Conservation (phyloP, 2,888 invertebrate genomes). For the Glyphotaelius pellucidus region DNA sequence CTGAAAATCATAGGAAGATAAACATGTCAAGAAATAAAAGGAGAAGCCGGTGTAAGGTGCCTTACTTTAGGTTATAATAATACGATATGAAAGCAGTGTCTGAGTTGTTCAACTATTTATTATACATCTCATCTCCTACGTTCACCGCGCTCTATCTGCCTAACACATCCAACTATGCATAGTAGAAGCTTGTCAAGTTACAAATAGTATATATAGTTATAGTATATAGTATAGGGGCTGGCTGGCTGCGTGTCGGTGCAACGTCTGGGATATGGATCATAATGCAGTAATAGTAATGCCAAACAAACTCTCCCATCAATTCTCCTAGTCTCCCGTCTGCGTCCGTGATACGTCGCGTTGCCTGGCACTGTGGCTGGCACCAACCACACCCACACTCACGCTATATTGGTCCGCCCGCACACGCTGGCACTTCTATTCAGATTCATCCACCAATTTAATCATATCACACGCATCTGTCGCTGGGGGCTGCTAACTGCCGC, state of each 20-base stretch:
- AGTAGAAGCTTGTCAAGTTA: constrained; percentile 62
- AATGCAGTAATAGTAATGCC: neutral
- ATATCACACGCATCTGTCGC: constrained; percentile 24
- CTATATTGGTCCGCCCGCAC: neutral
- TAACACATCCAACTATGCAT: constrained; percentile 64
- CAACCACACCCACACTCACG: neutral
- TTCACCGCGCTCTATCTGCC: constrained; percentile 49
- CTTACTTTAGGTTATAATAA: constrained; percentile 61
- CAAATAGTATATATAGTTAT: neutral
- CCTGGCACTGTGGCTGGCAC: neutral
- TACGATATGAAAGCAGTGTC: constrained; percentile 64
- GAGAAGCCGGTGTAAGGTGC: constrained; percentile 28
- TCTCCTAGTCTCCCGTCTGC: neutral
- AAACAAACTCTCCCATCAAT: constrained; percentile 18
- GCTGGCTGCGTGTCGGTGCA: neutral
- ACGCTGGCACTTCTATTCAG: neutral
- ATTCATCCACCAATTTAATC: constrained; percentile 35
- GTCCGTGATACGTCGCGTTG: neutral
- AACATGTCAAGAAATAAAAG: constrained; percentile 48
- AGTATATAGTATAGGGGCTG: neutral
- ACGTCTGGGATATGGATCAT: constrained; percentile 2
- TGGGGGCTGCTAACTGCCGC: neutral
- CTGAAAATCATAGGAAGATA: constrained; percentile 7
- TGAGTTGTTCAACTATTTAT: constrained; percentile 54
- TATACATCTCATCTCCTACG: constrained; percentile 24